A percentile compares a stretch with the other conserved stretches of the same genome.
These are phyloP conservation scores for Scartelaos histophorus DNA, from an alignment of 2,113 vertebrate genomes.

Conservation along the genomic window DNA sequence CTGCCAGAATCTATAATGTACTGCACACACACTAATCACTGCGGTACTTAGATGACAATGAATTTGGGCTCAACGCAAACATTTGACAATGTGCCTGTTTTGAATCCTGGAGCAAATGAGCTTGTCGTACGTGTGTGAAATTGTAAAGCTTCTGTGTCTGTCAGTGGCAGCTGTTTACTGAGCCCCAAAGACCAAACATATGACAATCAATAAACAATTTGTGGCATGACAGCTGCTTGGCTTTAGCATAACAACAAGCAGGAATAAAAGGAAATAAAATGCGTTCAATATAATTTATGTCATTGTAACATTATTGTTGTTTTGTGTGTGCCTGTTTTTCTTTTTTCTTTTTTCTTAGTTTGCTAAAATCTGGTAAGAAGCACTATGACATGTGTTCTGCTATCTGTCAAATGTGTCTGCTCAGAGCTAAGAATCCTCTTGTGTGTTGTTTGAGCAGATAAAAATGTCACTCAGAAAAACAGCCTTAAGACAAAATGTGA, in stretches of 20 bases:
- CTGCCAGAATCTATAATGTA: not conserved
- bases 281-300: no score
- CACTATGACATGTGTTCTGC: constrained; percentile 20
- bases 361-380: not conserved
- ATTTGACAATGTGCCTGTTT: constrained; percentile 11
- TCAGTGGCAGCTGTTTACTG: constrained; percentile 15
- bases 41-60: constrained; percentile 32
- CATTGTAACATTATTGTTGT: not conserved
- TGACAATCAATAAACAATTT: constrained; percentile 31
- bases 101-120: constrained; percentile 34
- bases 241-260: not conserved
- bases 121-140: not conserved
- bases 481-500: not conserved
- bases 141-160: not conserved
- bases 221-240: constrained; percentile 9
- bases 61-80: constrained; percentile 19
- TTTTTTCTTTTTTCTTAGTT: not conserved
- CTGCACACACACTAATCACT: constrained; percentile 31
- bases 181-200: not conserved
- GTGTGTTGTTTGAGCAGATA: not conserved
- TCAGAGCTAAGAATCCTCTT: not conserved
- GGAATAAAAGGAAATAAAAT: not conserved
- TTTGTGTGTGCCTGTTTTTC: not conserved
- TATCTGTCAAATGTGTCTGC: constrained; percentile 8
- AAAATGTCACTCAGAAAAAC: not conserved